Conservation (phyloP, 2,888 invertebrate species). For the Prosapia bicincta region DNA sequence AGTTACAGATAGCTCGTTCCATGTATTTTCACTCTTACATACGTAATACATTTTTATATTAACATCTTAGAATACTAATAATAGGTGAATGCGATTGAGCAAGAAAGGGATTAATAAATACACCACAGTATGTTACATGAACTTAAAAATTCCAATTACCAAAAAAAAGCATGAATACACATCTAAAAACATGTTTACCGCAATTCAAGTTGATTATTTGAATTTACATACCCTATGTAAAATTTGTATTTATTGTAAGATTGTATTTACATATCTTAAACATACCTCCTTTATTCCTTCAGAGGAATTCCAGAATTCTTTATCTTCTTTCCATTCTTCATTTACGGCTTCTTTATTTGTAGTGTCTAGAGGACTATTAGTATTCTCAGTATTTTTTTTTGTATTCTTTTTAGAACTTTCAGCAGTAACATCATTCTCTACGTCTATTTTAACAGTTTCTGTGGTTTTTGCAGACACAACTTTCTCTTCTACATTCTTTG, state of each 20-base stretch:
- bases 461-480: too few species aligned
- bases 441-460: slow-evolving; percentile 4
- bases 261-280: not conserved
- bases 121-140: too few species aligned
- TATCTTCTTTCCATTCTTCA: slow-evolving; percentile 36
- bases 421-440: slow-evolving; percentile 3
- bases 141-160: too few species aligned
- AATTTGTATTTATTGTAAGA: not conserved
- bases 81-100: too few species aligned
- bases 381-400: not conserved
- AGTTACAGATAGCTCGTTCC: too few species aligned
- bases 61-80: too few species aligned
- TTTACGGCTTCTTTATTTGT: slow-evolving; percentile 4
- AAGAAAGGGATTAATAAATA: too few species aligned
- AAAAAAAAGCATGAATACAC: too few species aligned
- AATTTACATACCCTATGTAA: not conserved
- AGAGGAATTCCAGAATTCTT: slow-evolving; percentile 31
- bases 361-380: not conserved
- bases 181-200: too few species aligned
- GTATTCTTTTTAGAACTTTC: slow-evolving; percentile 8
- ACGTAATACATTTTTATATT: too few species aligned
- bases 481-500: not conserved
- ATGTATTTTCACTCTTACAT: too few species aligned
- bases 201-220: too few species aligned
- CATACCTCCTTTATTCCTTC: slow-evolving; percentile 14